Conservation (phyloP, 1,140 invertebrate genomes). For the Probaryconus sp. region DNA sequence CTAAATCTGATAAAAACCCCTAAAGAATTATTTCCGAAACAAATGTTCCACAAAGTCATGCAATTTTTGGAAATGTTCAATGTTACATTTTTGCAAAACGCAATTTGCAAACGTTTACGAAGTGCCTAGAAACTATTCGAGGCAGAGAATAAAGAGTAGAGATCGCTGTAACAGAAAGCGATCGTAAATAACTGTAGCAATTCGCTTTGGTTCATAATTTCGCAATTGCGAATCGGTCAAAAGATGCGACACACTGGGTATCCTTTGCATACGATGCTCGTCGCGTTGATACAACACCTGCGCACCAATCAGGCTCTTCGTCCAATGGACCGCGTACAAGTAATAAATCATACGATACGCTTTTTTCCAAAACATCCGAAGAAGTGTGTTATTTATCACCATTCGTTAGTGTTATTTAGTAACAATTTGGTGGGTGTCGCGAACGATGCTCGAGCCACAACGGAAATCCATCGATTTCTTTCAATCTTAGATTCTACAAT, state of each 20-base stretch:
- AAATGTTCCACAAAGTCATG: no score
- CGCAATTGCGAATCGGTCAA: conserved; percentile 45
- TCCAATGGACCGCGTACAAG: conserved; percentile 41
- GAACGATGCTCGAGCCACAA: no score
- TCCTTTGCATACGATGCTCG: conserved; percentile 11
- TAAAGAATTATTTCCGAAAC: no score
- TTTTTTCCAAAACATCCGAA: conserved; percentile 56
- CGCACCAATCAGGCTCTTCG: conserved; percentile 67
- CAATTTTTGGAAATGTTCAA: no score
- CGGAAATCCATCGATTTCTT: no score
- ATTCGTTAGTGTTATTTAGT: conserved; percentile 70
- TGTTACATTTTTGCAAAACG: no score
- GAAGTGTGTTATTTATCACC: conserved; percentile 65
- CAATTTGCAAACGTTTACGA: no score
- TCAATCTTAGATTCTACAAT: no score
- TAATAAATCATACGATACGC: conserved; percentile 70
- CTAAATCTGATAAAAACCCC: no score
- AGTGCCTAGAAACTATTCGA: no score
- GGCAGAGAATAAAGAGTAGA: conserved; percentile 4
- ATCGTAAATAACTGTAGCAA: conserved; percentile 50
- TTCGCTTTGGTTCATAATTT: conserved; percentile 56
- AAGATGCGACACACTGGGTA: conserved; percentile 33
- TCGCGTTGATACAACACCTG: conserved; percentile 64
- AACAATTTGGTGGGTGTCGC: not conserved
- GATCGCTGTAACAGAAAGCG: conserved; percentile 30